Base-by-base conservation (phyloP, 2,888 invertebrate species). In the Dione vanillae region DNA sequence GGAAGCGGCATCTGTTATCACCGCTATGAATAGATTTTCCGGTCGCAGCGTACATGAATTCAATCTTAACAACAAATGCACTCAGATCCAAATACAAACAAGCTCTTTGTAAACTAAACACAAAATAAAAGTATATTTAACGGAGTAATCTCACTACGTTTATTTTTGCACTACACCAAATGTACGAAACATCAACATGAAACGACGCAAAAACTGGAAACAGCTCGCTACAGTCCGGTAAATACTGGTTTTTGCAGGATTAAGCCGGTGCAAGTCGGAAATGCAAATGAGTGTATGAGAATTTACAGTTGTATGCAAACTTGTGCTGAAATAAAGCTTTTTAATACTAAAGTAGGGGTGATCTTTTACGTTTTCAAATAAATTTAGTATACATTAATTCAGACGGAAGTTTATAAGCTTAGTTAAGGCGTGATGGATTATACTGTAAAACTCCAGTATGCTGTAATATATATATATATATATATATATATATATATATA, bases 211-310 rank as follows among this genome's bases (percentile, higher is more conserved):
- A 81, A 82, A 82, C 77, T 74, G 75, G 71, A 75, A 79, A 82
- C 79, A 80, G 79, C 79, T 75, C 76, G 78, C 78, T 77, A 72
- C 78, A 77, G 79, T 85, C 85, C 85, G 82, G 85, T 85, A 84
- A 85, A 88, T 88, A 87, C 88, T 79, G 80, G 87, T 86, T 87
- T 88, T 86, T 86, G 85, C 86, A 81, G 82, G 87, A 87, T 85
- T 86, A 86, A 82, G 72, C 76, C 74, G 77, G 78, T 75, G 78
- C 82, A 78, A 83, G 80, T 79, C 79, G 83, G 83, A 84, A 86
- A 85, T 84, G 85, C 85, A 86, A 86, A 88, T 83, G 80, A 81
- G 79, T 82, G 82, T 83, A 87, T 83, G 84, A 83, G 81, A 84
- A 85, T 86, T 85, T 86, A 85, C 83, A 80, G 79, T 78, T 83